These are phyloP conservation scores for Semibalanus balanoides DNA, from an alignment of 1,140 invertebrate species.

Conservation along the genomic window DNA sequence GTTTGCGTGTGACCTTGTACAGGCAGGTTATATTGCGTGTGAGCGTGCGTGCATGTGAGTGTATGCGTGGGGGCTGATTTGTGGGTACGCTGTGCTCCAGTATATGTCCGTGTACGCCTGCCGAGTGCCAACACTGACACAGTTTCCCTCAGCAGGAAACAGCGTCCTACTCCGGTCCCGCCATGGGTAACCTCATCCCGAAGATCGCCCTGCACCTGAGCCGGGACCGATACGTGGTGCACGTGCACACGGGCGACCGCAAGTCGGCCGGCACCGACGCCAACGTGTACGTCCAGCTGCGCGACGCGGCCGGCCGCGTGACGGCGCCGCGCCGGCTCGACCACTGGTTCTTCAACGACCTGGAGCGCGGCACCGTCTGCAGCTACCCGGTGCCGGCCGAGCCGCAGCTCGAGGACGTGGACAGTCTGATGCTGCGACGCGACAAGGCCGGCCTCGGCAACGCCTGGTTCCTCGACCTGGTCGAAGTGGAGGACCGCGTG, in stretches of 20 bases:
- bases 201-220: not conserved
- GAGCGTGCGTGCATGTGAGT: too few species aligned
- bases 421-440: slow-evolving; percentile 9
- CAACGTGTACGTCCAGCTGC: slow-evolving; percentile 28
- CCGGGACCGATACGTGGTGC: slow-evolving; percentile 20
- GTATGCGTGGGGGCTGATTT: too few species aligned
- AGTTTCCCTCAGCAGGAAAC: too few species aligned
- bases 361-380: slow-evolving; percentile 29
- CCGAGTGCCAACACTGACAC: too few species aligned
- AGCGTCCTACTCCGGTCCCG: too few species aligned
- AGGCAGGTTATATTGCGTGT: too few species aligned
- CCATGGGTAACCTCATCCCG: not conserved
- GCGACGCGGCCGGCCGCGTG: slow-evolving; percentile 26
- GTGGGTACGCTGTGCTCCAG: too few species aligned
- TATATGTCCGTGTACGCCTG: too few species aligned
- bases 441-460: slow-evolving; percentile 22
- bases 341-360: slow-evolving; percentile 29
- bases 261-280: slow-evolving; percentile 32
- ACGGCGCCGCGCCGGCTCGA: slow-evolving; percentile 27
- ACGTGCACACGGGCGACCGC: slow-evolving; percentile 32
- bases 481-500: slow-evolving; percentile 19
- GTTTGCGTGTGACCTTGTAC: too few species aligned
- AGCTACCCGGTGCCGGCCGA: slow-evolving; percentile 23
- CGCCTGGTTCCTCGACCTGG: slow-evolving; percentile 22
- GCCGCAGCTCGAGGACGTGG: slow-evolving; percentile 14